These are phyloP conservation scores for Cryptoblepharus egeriae DNA, from an alignment of 2,797 vertebrate species.

Conservation along the genomic window DNA sequence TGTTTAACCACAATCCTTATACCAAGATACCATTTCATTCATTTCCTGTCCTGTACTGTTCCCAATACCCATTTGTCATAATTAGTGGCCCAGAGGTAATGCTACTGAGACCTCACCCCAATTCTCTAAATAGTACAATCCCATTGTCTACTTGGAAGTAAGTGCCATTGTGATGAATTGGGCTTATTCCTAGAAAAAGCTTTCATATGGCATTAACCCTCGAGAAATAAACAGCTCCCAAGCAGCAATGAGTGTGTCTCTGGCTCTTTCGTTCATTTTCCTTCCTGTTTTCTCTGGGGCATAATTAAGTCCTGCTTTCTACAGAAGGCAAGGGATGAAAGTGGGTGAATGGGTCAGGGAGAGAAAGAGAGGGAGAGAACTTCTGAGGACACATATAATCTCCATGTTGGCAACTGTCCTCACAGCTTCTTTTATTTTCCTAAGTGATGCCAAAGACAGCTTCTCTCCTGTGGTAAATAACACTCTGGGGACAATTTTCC, in stretches of 20 bases:
- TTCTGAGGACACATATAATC: not conserved
- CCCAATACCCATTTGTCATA: not conserved
- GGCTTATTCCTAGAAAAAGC: no score
- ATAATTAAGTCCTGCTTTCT: not conserved
- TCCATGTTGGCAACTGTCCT: not conserved
- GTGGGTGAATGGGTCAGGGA: not conserved
- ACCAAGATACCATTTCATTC: not conserved
- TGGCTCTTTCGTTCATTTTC: not conserved
- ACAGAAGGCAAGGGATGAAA: not conserved
- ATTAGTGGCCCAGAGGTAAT: not conserved
- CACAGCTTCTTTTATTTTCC: not conserved
- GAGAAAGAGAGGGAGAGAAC: not conserved
- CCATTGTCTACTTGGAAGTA: no score
- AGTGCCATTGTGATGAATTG: no score
- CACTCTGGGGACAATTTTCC: no score
- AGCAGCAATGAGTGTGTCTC: not conserved
- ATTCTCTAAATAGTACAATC: not conserved
- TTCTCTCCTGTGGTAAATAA: no score
- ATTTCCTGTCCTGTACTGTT: not conserved
- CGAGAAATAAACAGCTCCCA: not conserved
- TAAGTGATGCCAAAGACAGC: not conserved
- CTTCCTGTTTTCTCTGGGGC: not conserved
- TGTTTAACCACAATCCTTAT: not conserved
- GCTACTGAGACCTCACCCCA: not conserved
- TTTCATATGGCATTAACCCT: no score